Base-by-base conservation (phyloP, 2,113 vertebrate species). In the Perognathus longimembris region DNA sequence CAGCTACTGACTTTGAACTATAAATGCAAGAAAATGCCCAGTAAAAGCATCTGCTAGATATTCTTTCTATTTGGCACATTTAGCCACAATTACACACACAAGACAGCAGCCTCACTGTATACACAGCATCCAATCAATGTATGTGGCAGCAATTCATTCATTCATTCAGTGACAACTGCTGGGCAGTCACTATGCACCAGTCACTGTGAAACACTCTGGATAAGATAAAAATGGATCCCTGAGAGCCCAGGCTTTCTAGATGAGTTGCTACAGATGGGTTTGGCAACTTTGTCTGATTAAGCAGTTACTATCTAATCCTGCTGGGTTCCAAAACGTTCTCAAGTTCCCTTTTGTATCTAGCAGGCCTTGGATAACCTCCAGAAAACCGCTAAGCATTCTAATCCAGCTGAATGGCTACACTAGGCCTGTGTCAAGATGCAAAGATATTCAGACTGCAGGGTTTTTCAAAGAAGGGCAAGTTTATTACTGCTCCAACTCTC, bases 1-100 rank as follows among this genome's bases (percentile, higher is more conserved):
- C 90, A 80, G 26, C 76, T 32, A n/a, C 5, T 36, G 77, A 24
- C 14, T 93, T 86, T 70, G 63, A 81, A 89, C 54, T 24, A 87
- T 10, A 83, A 87, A 80, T 50, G 32, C 32, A 73, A 77, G 64
- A 81, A 73, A 77, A 82, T 78, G 64, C n/a, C 34, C 61, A 38
- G 28, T 26, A 54, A 84, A 32, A 70, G n/a, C 21, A 12, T 61
- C 69, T 42, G 57, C 34, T 91, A 38, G 78, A 22, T 24, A 8
- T 11, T 32, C 38, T 78, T 74, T 14, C 38, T 73, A 21, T 71
- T 84, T 69, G 83, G 73, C 50, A 63, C 80, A 30, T 63, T 2
- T 54, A 69, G 71, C 66, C 64, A 7, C 83, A 90, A 0, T 30
- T 57, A 34, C 36, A 78, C 77, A 83, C 45, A 50, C 66, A 5